Evolutionary conservation across 2,888 invertebrate species (phyloP), one percentile per base, ranked within the genome.

Genomic region (Hyppa rectilinea): DNA sequence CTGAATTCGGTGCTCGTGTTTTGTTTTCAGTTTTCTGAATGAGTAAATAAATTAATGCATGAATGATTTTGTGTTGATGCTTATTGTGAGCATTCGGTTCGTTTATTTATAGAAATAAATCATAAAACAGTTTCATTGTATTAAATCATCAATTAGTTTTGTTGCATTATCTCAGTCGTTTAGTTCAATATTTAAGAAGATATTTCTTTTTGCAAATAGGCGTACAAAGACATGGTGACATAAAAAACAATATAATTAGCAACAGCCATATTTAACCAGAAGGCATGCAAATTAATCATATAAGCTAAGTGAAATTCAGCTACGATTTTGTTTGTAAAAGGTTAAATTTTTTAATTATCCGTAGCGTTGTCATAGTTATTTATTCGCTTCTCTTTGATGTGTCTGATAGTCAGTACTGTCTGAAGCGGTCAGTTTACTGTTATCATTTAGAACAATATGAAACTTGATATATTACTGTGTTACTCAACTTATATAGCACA

Each of bases 21-120:
- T 66, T 53, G 45, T 72, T 62, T 73, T 45, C 40, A 20, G 6
- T 58, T 38, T 49, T 43, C 43, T 52, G 65, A 65, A 38, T 43
- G 9, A 53, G n/a, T n/a, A n/a, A n/a, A n/a, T n/a, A n/a, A n/a
- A n/a, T n/a, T n/a, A n/a, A n/a, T n/a, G n/a, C n/a, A n/a, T n/a
- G n/a, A 53, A 38, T 62, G 20, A 4, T 43, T 36, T 20, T 9
- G 7, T 17, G 12, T 23, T 14, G 4, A 2, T 29, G 17, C 29
- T 45, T 59, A 12, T 55, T 20, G 12, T 66, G 9, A 31, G 29
- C 36, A 65, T 67, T 65, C 5, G 43, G 6, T 14, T 36, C 45
- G 12, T 12, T 36, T 29, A 26, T 36, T 29, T 17, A 23, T 4
- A 40, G 7, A 40, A 49, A 29, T 10, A 38, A 36, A n/a, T 5